Evolutionary conservation across 2,888 invertebrate species (phyloP), one percentile per base, ranked within the genome.

Genomic region (Euplagia quadripunctaria): DNA sequence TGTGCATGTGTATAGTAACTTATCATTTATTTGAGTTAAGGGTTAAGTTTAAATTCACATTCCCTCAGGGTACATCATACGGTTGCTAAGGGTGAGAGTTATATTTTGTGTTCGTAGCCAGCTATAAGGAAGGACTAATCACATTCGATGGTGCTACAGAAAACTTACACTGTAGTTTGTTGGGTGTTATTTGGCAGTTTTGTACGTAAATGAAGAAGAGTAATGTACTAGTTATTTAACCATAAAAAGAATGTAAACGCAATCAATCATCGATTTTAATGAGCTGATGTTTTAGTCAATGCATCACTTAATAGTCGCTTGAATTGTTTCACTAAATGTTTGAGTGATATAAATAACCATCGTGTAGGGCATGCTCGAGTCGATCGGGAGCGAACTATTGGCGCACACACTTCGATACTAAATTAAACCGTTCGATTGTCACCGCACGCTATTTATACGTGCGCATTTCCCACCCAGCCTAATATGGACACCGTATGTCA

Each of bases 381-480:
- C 70, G 73, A 65, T 68, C 64, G 63, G 14, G 42, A 43, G 55
- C 75, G 72, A 78, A 73, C 79, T 73, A 85, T 83, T 84, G 84
- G 80, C 84, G 76, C 74, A 68, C 58, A 20, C 70, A 51, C 79
- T 83, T 83, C 79, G 84, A 80, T 78, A 83, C 85, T 81, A 80
- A 85, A 82, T 85, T 85, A 85, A 83, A 81, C 84, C 61, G 79
- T 81, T 84, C 79, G 75, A 84, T 85, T 85, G 79, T 84, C 77
- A 78, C 72, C 51, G 66, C 42, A 64, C 68, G 69, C 75, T 85
- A 84, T 77, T 75, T 72, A 84, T 84, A 84, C 42, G 58, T 66
- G 70, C 75, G 72, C 79, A 71, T 41, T 61, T 55, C 49, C 64
- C 71, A 31, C 65, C 76, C 58, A 65, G 63, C 85, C 82, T 72